These are phyloP conservation scores for Heliornis fulica DNA, from an alignment of 2,113 vertebrate species.

Conservation along the genomic window DNA sequence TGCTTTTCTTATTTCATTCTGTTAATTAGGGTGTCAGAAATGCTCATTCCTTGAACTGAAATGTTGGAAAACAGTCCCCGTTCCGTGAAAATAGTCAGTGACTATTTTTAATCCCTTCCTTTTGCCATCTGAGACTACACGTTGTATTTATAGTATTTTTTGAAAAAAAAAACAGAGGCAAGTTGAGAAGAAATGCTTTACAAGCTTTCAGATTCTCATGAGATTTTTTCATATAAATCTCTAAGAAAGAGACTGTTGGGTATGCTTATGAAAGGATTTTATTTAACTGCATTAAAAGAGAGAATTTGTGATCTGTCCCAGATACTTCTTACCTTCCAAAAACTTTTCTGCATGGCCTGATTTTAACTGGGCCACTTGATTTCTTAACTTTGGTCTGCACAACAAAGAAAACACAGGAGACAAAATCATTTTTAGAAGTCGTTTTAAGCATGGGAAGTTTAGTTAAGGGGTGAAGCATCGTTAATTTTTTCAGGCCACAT, in stretches of 20 bases:
- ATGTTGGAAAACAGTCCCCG: neutral
- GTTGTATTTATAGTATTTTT: neutral
- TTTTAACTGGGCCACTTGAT: neutral
- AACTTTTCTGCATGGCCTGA: neutral
- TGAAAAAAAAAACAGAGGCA: neutral
- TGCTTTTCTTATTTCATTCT: neutral
- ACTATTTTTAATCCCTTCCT: neutral
- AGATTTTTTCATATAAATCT: neutral
- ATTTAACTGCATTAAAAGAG: neutral
- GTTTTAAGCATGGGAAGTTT: neutral
- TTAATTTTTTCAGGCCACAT: conserved; percentile 22
- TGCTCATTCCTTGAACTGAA: neutral
- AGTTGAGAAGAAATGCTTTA: neutral
- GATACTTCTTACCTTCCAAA: neutral
- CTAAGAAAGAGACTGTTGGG: neutral
- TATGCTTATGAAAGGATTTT: neutral
- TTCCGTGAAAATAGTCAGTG: neutral
- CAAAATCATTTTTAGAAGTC: neutral
- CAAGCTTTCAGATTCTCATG: neutral
- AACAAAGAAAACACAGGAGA: neutral
- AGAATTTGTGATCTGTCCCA: neutral
- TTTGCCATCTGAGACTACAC: neutral
- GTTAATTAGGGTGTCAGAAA: neutral
- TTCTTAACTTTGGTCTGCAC: neutral
- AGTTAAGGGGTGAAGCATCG: neutral